Conservation (phyloP, 2,113 vertebrate genomes). For the Zosterops japonicus region DNA sequence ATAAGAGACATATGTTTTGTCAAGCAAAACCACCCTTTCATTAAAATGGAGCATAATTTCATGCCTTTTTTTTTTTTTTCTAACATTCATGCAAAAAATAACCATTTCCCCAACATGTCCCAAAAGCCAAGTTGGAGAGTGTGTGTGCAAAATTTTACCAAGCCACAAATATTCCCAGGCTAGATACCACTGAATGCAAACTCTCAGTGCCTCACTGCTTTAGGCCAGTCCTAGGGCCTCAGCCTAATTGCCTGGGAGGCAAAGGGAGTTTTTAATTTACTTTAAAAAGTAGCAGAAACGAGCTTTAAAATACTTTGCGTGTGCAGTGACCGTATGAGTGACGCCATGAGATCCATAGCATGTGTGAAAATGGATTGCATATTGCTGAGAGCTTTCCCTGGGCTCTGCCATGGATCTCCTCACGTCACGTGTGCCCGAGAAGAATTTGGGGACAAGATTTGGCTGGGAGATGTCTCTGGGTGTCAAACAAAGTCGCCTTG, state of each 20-base stretch:
- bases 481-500: conserved; percentile 47
- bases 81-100: conserved; percentile 13
- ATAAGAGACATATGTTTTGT: conserved; percentile 61
- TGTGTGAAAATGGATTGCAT: conserved; percentile 7
- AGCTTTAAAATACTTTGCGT: neutral
- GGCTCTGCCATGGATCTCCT: neutral
- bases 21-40: conserved; percentile 40
- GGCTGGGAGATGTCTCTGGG: neutral
- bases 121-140: neutral
- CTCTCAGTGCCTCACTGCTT: accelerated
- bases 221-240: neutral
- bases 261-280: conserved; percentile 11
- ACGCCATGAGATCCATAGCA: neutral
- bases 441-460: neutral
- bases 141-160: neutral
- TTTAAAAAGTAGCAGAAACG: neutral
- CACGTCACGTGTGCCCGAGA: neutral
- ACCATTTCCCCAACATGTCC: conserved; percentile 6
- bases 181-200: neutral
- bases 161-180: conserved; percentile 35
- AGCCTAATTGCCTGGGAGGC: conserved; percentile 21
- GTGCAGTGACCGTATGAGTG: neutral
- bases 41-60: conserved; percentile 25
- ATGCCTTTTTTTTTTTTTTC: neutral
- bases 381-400: neutral